These are phyloP conservation scores for Belgica antarctica DNA, from an alignment of 2,888 invertebrate genomes.

Conservation along the genomic window DNA sequence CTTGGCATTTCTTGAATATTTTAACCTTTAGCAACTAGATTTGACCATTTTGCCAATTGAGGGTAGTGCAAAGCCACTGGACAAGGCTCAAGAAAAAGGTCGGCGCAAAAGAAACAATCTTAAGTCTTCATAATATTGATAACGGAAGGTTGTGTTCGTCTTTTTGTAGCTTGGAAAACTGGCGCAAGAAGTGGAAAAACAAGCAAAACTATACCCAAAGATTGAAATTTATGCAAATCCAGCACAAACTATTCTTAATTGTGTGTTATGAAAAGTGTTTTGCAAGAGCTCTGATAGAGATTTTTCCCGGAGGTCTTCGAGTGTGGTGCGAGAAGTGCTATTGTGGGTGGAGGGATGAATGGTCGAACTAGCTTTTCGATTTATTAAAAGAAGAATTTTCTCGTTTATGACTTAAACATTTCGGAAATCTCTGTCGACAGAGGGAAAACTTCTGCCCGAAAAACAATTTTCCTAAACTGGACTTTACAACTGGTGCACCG, in stretches of 20 bases:
- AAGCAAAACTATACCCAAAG: not conserved
- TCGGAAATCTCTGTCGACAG: not conserved
- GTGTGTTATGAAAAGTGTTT: slow-evolving; percentile 40
- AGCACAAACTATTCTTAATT: slow-evolving; percentile 44
- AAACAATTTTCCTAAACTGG: slow-evolving; percentile 1
- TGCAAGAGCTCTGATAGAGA: slow-evolving; percentile 40
- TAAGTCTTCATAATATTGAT: slow-evolving; percentile 42
- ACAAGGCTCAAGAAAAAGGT: not conserved
- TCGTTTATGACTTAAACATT: slow-evolving; percentile 27
- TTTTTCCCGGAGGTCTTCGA: slow-evolving; percentile 7
- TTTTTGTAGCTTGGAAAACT: not conserved
- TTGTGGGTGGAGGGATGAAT: not conserved
- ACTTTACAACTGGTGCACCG: not conserved
- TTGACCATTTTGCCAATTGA: slow-evolving; percentile 17
- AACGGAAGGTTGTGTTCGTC: slow-evolving; percentile 28
- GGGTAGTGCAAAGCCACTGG: too few species aligned
- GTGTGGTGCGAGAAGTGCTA: not conserved
- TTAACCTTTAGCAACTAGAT: slow-evolving; percentile 18
- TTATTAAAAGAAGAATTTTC: slow-evolving; percentile 32
- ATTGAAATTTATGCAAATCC: slow-evolving; percentile 44
- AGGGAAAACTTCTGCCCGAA: not conserved
- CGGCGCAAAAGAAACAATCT: slow-evolving; percentile 20
- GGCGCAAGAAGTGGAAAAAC: not conserved
- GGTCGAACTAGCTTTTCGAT: slow-evolving; percentile 42
- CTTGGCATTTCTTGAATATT: slow-evolving; percentile 24